Evolutionary conservation across 2,797 vertebrate genomes (phyloP).

Genomic region (Holocentrus rufus): DNA sequence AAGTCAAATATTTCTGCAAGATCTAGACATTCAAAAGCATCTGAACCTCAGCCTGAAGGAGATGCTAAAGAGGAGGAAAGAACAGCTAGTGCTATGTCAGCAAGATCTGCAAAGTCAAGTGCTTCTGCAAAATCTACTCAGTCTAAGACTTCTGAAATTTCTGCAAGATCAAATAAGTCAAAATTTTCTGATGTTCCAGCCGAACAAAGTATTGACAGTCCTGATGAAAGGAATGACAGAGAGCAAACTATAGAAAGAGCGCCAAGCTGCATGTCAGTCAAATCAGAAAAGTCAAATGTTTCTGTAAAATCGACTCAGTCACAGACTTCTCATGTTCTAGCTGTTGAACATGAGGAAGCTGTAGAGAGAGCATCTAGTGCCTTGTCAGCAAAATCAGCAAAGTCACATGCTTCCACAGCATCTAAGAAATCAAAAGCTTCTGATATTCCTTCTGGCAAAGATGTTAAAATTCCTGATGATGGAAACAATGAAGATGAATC

Average conservation of each 20-base stretch:
- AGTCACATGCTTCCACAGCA: constrained; percentile 47
- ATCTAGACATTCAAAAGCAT: constrained; percentile 68
- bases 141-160: background rate
- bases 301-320: constrained; percentile 56
- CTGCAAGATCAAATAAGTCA: constrained; percentile 1
- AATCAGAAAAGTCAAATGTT: constrained; percentile 66
- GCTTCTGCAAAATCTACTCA: constrained; percentile 40
- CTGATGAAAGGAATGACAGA: constrained; percentile 20
- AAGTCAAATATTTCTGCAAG: constrained; percentile 59
- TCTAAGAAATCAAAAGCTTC: constrained; percentile 48
- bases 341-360: constrained; percentile 32
- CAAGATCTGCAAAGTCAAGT: constrained; percentile 41
- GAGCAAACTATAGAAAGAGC: constrained; percentile 51
- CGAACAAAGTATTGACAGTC: constrained; percentile 16
- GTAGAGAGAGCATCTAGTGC: constrained; percentile 39
- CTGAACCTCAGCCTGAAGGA: constrained; percentile 42
- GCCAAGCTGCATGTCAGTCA: constrained; percentile 58
- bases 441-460: constrained; percentile 21
- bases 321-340: constrained; percentile 30
- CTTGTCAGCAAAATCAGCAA: constrained; percentile 65
- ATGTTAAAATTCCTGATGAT: background rate
- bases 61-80: constrained; percentile 27
- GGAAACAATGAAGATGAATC: constrained; percentile 22
- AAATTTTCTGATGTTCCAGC: no score
- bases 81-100: constrained; percentile 39